These are phyloP conservation scores for Drosophila busckii DNA, from an alignment of 1,140 invertebrate genomes.

Conservation along the genomic window DNA sequence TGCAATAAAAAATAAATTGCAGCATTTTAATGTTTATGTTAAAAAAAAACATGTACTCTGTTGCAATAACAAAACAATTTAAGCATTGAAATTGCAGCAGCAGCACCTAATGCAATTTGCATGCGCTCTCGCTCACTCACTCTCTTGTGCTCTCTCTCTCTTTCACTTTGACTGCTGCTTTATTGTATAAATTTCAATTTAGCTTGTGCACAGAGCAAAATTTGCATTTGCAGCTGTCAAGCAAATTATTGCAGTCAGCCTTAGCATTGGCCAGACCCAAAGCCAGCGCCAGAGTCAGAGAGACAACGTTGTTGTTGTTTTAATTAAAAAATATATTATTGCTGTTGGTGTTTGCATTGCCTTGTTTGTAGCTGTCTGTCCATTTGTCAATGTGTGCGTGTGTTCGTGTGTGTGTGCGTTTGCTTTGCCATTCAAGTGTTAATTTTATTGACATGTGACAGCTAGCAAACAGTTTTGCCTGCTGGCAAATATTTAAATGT, in stretches of 20 bases:
- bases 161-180: slow-evolving; percentile 1
- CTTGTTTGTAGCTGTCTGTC: not conserved
- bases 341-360: not conserved
- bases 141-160: slow-evolving; percentile 3
- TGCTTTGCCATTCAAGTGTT: slow-evolving; percentile 60
- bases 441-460: slow-evolving; percentile 76
- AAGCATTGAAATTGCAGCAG: slow-evolving; percentile 17
- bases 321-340: slow-evolving; percentile 60
- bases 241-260: slow-evolving; percentile 60
- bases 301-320: slow-evolving; percentile 64
- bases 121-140: slow-evolving; percentile 12
- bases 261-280: slow-evolving; percentile 27
- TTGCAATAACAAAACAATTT: slow-evolving; percentile 8
- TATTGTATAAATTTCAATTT: slow-evolving; percentile 73
- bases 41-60: too few species aligned
- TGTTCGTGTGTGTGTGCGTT: slow-evolving; percentile 3
- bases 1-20: slow-evolving; percentile 1
- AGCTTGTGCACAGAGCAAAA: slow-evolving; percentile 48
- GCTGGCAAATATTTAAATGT: slow-evolving; percentile 46
- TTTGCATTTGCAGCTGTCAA: slow-evolving; percentile 69
- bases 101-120: slow-evolving; percentile 66
- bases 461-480: slow-evolving; percentile 59
- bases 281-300: too few species aligned
- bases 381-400: not conserved
- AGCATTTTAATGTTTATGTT: too few species aligned